Base-by-base conservation (phyloP, 2,888 invertebrate species). In the Amphipyra tragopoginis region DNA sequence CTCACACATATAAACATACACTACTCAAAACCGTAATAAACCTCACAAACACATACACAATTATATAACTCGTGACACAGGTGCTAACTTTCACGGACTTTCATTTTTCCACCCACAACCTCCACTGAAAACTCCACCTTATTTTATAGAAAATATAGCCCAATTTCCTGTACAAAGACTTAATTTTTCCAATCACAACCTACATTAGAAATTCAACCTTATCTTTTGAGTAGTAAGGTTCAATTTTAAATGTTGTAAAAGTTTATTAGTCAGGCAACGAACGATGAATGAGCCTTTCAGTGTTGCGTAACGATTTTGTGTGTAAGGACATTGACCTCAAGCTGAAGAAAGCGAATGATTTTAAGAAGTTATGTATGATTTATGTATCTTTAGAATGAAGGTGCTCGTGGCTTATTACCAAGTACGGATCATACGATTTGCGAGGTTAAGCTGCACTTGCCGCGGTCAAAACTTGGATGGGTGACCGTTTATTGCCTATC, bases 71-170 rank as follows among this genome's bases (percentile, higher is more conserved):
- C 69, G 58, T 55, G 59, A 74, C 65, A 71, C 84, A 84, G 84
- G 81, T 83, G 84, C 55, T 63, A 72, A 87, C 89, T 90, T 90
- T 90, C 90, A 80, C 84, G 29, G 75, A 87, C 90, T 90, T 90
- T 90, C 89, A 83, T 86, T 90, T 89, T 88, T 85, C 83, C 77
- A 71, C 56, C 65, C 44, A 43, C 42, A 34, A 40, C 5, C 36
- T 48, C 54, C 44, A 70, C 0, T 44, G 38, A 0, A 82, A 76
- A 44, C 36, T 50, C 13, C 8, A 62, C 67, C 48, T 53, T 72
- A 59, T 5, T 0, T 0, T 0, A 0, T 0, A 0, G 0, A 0
- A 0, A 0, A 29, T 57, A 77, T 5, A 51, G 47, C 54, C 5
- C 0, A 58, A 59, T 51, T 66, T 77, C 0, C 6, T 5, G 6